Conservation (phyloP, 2,888 invertebrate genomes). For the Boloria euphrosyne region DNA sequence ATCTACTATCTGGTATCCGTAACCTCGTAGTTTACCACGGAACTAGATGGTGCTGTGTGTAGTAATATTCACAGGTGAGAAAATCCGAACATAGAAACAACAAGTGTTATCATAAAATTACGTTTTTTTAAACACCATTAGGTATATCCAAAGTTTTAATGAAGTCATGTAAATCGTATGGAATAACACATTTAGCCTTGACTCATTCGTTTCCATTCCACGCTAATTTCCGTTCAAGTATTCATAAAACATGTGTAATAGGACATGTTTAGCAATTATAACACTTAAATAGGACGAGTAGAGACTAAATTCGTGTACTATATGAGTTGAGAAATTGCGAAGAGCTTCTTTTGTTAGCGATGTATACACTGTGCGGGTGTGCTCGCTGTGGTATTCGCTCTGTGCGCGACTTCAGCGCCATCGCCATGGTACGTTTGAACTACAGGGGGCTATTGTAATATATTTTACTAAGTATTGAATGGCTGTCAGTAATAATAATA, state of each 20-base stretch:
- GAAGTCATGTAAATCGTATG: background rate
- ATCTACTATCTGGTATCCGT: too few relatives aligned
- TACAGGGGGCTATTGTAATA: too few relatives aligned
- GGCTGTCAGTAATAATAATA: too few relatives aligned
- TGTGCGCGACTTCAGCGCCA: too few relatives aligned
- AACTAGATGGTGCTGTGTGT: too few relatives aligned
- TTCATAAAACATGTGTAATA: background rate
- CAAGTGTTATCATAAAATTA: background rate
- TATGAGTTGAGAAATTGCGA: background rate
- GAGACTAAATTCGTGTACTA: background rate
- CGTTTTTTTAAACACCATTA: background rate
- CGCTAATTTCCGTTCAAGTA: conserved; percentile 25
- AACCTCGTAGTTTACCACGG: too few relatives aligned
- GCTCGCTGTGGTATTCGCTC: too few relatives aligned
- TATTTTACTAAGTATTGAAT: too few relatives aligned
- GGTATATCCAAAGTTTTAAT: background rate
- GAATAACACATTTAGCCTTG: background rate
- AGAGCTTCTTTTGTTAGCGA: conserved; percentile 1
- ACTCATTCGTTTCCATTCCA: conserved; percentile 24
- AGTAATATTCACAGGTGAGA: too few relatives aligned
- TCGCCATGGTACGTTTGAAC: too few relatives aligned
- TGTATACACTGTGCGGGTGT: background rate
- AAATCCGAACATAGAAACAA: too few relatives aligned
- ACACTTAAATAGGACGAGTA: background rate
- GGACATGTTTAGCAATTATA: background rate